phyloP scores from a whole-genome alignment of 2,113 vertebrate genomes.

The Chloroceryle aenea region DNA sequence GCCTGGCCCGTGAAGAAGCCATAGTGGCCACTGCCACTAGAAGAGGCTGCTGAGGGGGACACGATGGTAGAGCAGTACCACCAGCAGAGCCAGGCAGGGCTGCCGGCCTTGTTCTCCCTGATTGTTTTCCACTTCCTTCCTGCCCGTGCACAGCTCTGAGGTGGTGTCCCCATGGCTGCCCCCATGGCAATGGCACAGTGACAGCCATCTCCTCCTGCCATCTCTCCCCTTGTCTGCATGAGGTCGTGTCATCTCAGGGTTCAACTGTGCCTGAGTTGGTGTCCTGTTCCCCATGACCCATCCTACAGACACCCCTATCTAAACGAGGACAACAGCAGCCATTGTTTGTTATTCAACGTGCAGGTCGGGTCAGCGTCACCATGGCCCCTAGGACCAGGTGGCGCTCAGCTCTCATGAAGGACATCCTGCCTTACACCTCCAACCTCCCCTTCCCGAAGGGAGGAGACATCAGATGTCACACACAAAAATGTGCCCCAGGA shows the following conservation, averaged over 20 bases:
- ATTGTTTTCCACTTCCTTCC: constrained; percentile 75
- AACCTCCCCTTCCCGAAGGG: neutral
- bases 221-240: fast-evolving
- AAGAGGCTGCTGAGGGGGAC: neutral
- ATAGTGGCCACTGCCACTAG: fast-evolving
- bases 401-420: fast-evolving
- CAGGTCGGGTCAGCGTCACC: fast-evolving
- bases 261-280: fast-evolving
- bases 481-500: constrained; percentile 38
- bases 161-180: neutral
- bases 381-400: fast-evolving
- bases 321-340: neutral
- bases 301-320: neutral
- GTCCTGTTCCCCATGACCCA: fast-evolving
- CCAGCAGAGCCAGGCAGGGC: neutral
- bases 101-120: constrained; percentile 3
- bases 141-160: neutral
- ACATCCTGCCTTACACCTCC: neutral
- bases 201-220: neutral
- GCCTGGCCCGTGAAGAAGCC: neutral
- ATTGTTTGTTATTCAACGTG: neutral
- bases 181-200: constrained; percentile 5
- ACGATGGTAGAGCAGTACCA: fast-evolving
- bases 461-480: neutral
- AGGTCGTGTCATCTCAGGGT: fast-evolving